Conservation (phyloP, 2,113 vertebrate genomes). For the Oncorhynchus nerka region DNA sequence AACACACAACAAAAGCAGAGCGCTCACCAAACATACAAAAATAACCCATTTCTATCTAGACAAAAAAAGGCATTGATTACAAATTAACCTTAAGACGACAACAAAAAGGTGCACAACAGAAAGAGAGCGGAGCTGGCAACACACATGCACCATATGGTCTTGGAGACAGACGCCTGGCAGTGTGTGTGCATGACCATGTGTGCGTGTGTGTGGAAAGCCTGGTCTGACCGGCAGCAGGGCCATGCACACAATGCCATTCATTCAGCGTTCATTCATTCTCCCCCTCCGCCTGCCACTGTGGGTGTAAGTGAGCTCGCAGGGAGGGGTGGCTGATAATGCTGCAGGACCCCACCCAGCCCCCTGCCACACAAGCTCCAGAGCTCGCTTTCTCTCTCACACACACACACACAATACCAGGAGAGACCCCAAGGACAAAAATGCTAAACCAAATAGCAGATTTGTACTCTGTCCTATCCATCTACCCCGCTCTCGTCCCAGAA, state of each 20-base stretch:
- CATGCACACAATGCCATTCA: conserved; percentile 27
- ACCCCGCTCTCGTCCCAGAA: neutral
- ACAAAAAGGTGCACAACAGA: neutral
- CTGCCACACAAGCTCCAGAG: conserved; percentile 10
- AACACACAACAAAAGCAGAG: neutral
- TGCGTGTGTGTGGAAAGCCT: conserved; percentile 7
- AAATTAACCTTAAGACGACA: neutral
- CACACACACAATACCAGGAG: conserved; percentile 4
- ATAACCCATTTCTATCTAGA: neutral
- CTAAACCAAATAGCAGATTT: neutral
- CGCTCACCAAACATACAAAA: neutral
- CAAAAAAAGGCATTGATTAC: neutral
- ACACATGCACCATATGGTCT: neutral
- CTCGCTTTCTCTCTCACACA: neutral
- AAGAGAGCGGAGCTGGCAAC: neutral
- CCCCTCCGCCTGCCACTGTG: neutral
- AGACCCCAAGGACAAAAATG: conserved; percentile 18
- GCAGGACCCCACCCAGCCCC: conserved; percentile 29
- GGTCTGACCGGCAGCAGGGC: neutral
- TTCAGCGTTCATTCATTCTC: conserved; percentile 21
- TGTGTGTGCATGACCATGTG: neutral
- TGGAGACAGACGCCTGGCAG: neutral
- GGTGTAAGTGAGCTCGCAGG: neutral
- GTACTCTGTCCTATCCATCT: neutral
- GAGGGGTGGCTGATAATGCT: conserved; percentile 4